Evolutionary conservation across 2,888 invertebrate species (phyloP).

Genomic region (Augochlorella aurata): DNA sequence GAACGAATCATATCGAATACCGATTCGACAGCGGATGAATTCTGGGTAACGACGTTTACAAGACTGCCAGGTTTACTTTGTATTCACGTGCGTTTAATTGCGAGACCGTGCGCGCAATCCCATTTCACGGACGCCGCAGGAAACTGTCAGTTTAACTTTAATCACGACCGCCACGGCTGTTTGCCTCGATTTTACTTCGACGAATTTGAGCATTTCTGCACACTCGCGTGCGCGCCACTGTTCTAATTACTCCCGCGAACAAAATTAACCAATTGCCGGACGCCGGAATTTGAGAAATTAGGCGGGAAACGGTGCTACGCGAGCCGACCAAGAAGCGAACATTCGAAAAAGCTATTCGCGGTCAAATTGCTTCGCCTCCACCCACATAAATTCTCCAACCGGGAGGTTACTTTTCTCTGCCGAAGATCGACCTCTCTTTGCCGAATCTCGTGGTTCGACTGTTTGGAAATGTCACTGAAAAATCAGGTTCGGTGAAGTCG

Average conservation of each 20-base stretch:
- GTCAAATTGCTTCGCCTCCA: neutral
- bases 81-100: conserved; percentile 50
- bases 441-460: too few species aligned
- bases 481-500: too few species aligned
- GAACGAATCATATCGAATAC: conserved; percentile 42
- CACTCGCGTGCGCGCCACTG: neutral
- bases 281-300: neutral
- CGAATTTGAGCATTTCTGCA: conserved; percentile 10
- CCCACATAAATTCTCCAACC: neutral
- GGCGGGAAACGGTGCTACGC: neutral
- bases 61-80: conserved; percentile 47
- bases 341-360: neutral
- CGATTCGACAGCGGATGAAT: conserved; percentile 46
- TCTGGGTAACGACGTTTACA: conserved; percentile 46
- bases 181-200: conserved; percentile 7
- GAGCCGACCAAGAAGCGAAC: neutral
- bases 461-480: too few species aligned
- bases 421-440: too few species aligned
- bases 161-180: conserved; percentile 1
- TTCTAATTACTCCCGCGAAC: conserved; percentile 12
- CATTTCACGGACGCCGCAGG: conserved; percentile 8
- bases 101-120: conserved; percentile 36
- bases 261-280: conserved; percentile 14
- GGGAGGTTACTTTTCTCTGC: neutral
- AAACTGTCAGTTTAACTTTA: conserved; percentile 31